Evolutionary conservation across 2,113 vertebrate genomes (phyloP), one percentile per base, ranked within the genome.

Genomic region (Myodes glareolus): DNA sequence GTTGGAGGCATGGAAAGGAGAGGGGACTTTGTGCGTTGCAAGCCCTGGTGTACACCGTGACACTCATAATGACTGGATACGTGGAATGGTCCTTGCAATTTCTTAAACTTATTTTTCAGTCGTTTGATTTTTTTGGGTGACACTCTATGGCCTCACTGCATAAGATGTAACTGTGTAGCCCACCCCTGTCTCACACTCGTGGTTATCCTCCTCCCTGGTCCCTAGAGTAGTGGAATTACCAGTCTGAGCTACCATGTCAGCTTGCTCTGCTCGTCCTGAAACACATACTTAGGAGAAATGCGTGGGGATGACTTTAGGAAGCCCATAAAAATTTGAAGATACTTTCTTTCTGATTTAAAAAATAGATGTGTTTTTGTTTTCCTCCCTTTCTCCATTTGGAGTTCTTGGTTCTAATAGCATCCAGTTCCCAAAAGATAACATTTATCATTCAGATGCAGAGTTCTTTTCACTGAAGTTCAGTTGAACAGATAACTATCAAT

Each of bases 381-480:
- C 39, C 29, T 93, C 67, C n/a, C 12, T 85, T 94, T 90, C 67
- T 90, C 33, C 65, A 77, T 85, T 97, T 92, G 58, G 23, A 78
- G 5, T 63, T 97, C 33, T 58, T 91, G 65, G 16, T 50, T 80
- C 81, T 91, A 76, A 72, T 90, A 96, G 63, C 81, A 87, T 95
- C 72, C 78, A 94, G 52, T 94, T 65, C 72, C 36, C 90, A 27
- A 27, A 36, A 16, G 70, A 65, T 92, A 90, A 42, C 55, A 80
- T 94, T 94, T 90, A 92, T 86, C 42, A 85, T 95, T 88, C 58
- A 92, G 36, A 65, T 92, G 50, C 75, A 93, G n/a, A 81, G 65
- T 94, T 97, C 81, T 61, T 96, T 96, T 96, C 88, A 91, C 47
- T 92, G 91, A 97, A 77, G 14, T 72, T 77, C 65, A 84, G 12